phyloP scores from a whole-genome alignment of 2,888 invertebrate species.

The Cephus sareptanus region DNA sequence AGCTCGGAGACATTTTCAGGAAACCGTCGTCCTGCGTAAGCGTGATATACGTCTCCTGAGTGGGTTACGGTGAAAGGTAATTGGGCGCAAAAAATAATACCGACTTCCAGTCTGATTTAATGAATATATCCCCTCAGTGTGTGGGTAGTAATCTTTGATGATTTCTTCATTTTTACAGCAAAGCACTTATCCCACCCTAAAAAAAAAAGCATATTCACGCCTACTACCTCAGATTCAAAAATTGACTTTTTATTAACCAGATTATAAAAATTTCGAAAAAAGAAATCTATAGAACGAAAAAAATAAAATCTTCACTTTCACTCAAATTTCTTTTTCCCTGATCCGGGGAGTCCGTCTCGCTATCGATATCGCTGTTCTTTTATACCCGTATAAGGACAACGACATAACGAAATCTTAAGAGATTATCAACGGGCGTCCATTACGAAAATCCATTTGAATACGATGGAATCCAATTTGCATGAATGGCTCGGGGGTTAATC shows the following conservation, averaged over 20 bases:
- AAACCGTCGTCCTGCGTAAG: background rate
- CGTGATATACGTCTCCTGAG: background rate
- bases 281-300: background rate
- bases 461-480: background rate
- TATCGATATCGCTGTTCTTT: background rate
- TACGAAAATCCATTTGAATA: background rate
- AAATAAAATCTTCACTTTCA: background rate
- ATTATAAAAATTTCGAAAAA: background rate
- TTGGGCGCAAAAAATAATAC: background rate
- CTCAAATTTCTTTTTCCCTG: background rate
- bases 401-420: background rate
- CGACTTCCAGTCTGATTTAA: background rate
- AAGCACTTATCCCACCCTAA: background rate
- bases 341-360: background rate
- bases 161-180: background rate
- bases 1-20: background rate
- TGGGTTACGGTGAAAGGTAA: background rate
- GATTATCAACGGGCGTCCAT: background rate
- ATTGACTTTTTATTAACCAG: background rate
- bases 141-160: background rate
- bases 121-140: background rate
- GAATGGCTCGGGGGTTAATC: background rate
- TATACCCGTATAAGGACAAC: background rate
- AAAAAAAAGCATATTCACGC: background rate
- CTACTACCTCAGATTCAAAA: background rate